Evolutionary conservation across 2,888 invertebrate genomes (phyloP).

Genomic region (Hydrotaea cyrtoneurina): DNA sequence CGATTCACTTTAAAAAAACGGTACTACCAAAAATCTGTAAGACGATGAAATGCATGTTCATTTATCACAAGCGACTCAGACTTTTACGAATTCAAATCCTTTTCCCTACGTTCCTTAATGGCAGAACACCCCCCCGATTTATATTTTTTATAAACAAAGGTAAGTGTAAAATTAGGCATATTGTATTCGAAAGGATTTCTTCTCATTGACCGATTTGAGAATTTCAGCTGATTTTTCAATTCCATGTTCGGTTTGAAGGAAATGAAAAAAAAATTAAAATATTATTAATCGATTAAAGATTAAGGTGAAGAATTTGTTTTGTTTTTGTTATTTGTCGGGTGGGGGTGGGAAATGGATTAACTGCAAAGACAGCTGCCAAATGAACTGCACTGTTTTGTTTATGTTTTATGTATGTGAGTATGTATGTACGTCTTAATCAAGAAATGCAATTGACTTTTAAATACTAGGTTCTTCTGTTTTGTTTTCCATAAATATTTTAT

Average conservation of each 20-base stretch:
- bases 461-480: slow-evolving; percentile 48
- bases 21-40: too few relatives aligned
- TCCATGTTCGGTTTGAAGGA: neutral
- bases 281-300: neutral
- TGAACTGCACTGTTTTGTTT: neutral
- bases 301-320: neutral
- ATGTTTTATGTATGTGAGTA: neutral
- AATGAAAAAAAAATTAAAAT: neutral
- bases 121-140: slow-evolving; percentile 2
- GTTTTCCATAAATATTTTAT: slow-evolving; percentile 52
- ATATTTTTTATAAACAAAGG: neutral
- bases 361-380: too few relatives aligned
- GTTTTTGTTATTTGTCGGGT: neutral
- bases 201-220: neutral
- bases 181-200: neutral
- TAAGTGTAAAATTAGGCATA: too few relatives aligned
- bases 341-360: too few relatives aligned
- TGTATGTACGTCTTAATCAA: slow-evolving; percentile 59
- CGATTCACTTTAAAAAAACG: too few relatives aligned
- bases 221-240: neutral
- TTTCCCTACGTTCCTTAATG: neutral
- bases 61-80: too few relatives aligned
- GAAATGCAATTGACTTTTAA: slow-evolving; percentile 68
- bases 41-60: too few relatives aligned
- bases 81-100: neutral